These are phyloP conservation scores for Alces alces DNA, from an alignment of 2,113 vertebrate species.

Conservation along the genomic window DNA sequence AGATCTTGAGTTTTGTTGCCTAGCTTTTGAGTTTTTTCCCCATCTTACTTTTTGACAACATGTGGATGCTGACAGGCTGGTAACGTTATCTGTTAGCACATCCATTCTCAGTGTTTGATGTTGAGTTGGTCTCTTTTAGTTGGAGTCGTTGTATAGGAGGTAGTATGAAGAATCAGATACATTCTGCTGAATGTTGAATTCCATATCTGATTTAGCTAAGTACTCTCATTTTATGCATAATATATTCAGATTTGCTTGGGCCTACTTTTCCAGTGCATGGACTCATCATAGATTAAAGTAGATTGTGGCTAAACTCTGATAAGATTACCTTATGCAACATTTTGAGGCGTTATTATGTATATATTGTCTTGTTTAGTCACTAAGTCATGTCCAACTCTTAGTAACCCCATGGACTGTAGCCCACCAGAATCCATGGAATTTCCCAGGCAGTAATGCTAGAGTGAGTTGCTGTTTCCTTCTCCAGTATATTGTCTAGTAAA, in stretches of 20 bases:
- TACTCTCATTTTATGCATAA: not conserved
- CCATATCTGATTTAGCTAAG: not conserved
- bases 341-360: not conserved
- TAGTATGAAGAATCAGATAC: not conserved
- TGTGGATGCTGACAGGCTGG: not conserved
- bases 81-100: not conserved
- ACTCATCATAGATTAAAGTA: not conserved
- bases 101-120: not conserved
- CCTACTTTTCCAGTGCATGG: not conserved
- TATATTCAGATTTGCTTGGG: not conserved
- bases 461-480: not conserved
- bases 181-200: constrained; percentile 13
- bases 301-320: not conserved
- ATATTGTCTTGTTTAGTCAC: not conserved
- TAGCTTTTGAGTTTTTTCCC: not conserved
- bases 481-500: not conserved
- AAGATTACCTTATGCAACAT: not conserved
- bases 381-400: not conserved
- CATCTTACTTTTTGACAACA: not conserved
- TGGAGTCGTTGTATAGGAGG: not conserved
- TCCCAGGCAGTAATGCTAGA: not conserved
- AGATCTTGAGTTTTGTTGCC: not conserved
- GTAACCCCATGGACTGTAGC: not conserved
- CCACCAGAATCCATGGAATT: not conserved
- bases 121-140: not conserved